Conservation (phyloP, 2,888 invertebrate genomes). For the Diaphora mendica region DNA sequence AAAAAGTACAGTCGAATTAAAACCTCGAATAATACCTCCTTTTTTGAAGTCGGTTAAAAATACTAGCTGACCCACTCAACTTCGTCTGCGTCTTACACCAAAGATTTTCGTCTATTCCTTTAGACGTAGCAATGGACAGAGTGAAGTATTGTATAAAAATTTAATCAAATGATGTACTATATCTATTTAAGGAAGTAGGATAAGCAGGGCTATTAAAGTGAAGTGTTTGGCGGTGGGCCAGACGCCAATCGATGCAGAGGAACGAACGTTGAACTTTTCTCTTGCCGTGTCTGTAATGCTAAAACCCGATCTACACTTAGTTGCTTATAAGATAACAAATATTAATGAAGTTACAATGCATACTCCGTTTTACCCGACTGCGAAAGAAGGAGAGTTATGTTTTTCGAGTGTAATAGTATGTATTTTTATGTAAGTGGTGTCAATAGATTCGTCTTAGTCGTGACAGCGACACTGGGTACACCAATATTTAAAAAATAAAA, state of each 20-base stretch:
- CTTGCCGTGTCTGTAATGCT: constrained; percentile 50
- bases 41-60: too few species aligned
- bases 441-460: too few species aligned
- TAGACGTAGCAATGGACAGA: not conserved
- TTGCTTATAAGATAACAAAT: not conserved
- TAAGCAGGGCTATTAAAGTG: constrained; percentile 74
- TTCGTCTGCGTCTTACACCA: not conserved
- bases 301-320: constrained; percentile 7
- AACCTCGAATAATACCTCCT: too few species aligned
- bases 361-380: not conserved
- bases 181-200: constrained; percentile 81
- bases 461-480: too few species aligned
- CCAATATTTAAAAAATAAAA: too few species aligned
- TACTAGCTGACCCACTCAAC: too few species aligned
- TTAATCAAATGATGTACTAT: constrained; percentile 37
- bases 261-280: constrained; percentile 78
- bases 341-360: not conserved
- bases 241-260: constrained; percentile 72
- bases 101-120: not conserved
- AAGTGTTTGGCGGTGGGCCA: constrained; percentile 80
- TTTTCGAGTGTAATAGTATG: too few species aligned
- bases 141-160: not conserved
- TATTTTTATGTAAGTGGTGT: too few species aligned
- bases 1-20: too few species aligned
- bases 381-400: too few species aligned